Base-by-base conservation (phyloP, 1,140 invertebrate genomes). In the Drosophila malerkotliana region DNA sequence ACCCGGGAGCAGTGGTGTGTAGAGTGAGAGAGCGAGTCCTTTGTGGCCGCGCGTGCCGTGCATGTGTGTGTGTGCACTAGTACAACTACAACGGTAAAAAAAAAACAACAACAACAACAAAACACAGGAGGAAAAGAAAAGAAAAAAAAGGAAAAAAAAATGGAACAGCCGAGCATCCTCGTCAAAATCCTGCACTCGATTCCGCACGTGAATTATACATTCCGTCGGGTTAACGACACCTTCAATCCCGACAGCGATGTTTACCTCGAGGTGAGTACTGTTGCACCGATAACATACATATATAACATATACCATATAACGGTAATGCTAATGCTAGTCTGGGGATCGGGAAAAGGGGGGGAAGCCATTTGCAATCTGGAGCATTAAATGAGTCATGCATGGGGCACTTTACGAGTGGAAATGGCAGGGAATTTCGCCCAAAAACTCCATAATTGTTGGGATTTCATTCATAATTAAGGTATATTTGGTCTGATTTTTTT, bases 181-280 rank as follows among this genome's bases (percentile, higher is more conserved):
- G 90, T 92, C 67, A 93, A 93, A 87, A 95, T 97, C 92, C 95
- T 98, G 92, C 97, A 98, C 92, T 93, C 94, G 82, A 94, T 98
- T 93, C 96, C 96, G 62, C 96, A 97, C 92, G 93, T 97, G 91
- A 97, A 97, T 94, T 96, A 98, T 84, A 96, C 96, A 75, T 95
- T 98, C 88, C 95, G 97, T 91, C 93, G 94, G 72, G 96, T 98
- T 92, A 98, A 98, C 93, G 96, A 95, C 85, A 98, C 96, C 68
- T 98, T 99, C 92, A 96, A 97, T 93, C 97, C 97, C 51, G 94
- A 96, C 79, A 97, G 96, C 78, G 95, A 96, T 83, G 94, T 97
- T 87, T 99, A 99, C 93, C 94, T 97, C 79, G 97, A 98, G 95
- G 97, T 97, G 91, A 93, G 93, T 88, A 37, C 34, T 12, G 34